Base-by-base conservation (phyloP, 2,113 vertebrate genomes). In the Candoia aspera region DNA sequence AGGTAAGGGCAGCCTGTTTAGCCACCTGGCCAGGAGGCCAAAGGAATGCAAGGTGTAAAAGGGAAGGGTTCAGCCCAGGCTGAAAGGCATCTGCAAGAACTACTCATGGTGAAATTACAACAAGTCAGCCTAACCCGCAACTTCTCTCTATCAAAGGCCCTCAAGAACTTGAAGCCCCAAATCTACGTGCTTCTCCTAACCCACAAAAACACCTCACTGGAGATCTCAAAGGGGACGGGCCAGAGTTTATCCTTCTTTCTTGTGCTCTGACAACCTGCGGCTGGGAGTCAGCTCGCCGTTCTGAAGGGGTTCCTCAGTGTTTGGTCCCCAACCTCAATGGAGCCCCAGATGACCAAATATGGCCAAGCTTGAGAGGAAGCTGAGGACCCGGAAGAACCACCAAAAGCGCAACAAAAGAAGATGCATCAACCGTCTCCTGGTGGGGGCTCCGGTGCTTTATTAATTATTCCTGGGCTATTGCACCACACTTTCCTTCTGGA, bases 401-500 rank as follows among this genome's bases (percentile, higher is more conserved):
- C 84, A 87, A 57, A 46, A 84, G 29, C 15, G 11, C 3, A 12
- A 58, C 86, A 33, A 59, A 26, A 57, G 6, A 89, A 49, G 68
- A 55, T 8, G 57, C 73, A 6, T 21, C 21, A 55, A 29, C 19
- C 42, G 21, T 0, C 64, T 1, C 79, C 92, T 3, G 46, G 59
- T 79, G 73, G 17, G 0, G 3, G 17, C 90, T 0, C 6, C 88
- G 6, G 79, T 54, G 90, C 93, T 93, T 19, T 12, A 93, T 96
- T 93, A 94, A 92, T 94, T 89, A 93, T 94, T 90, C 91, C 95
- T n/a, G 42, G 92, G 90, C 90, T 10, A 58, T 93, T 93, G 90
- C 19, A 90, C 95, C 89, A 93, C 19, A 19, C 94, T 94, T 94
- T 96, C 94, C 59, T 92, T 94, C 85, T 93, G 49, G 73, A 95